Percentiles rank a stretch among this genome's conserved stretches.
These are phyloP conservation scores for Eurypyga helias DNA, from an alignment of 2,113 vertebrate species.

Conservation along the genomic window DNA sequence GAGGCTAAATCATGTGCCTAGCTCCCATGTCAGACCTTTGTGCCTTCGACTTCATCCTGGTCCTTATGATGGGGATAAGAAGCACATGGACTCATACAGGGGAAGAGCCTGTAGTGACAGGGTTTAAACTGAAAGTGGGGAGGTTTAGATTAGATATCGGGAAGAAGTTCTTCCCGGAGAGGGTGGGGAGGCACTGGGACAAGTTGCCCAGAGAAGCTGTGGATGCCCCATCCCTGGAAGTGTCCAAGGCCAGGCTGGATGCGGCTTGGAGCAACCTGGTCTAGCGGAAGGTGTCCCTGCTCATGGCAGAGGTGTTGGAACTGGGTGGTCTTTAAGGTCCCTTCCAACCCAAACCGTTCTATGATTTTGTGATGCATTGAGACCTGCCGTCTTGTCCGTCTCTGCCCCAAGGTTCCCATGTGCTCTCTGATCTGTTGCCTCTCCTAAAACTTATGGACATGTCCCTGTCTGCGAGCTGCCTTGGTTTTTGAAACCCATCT, in stretches of 20 bases:
- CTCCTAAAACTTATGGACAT: not conserved
- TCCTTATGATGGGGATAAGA: not conserved
- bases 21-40: not conserved
- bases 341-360: too few species aligned
- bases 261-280: too few species aligned
- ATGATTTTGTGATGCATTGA: not conserved
- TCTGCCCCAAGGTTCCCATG: not conserved
- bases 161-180: too few species aligned
- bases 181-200: too few species aligned
- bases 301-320: too few species aligned
- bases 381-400: fast-evolving
- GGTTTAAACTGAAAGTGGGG: too few species aligned
- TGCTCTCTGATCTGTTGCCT: not conserved
- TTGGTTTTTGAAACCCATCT: not conserved
- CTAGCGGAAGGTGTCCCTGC: too few species aligned
- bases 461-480: not conserved
- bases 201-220: too few species aligned
- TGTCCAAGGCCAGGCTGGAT: too few species aligned
- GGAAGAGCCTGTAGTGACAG: not conserved
- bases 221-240: too few species aligned
- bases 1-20: not conserved
- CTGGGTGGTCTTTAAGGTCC: too few species aligned
- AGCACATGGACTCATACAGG: fast-evolving
- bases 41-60: not conserved
- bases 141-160: too few species aligned